Conservation (phyloP, 2,888 invertebrate genomes). For the Pachymerium ferrugineum region DNA sequence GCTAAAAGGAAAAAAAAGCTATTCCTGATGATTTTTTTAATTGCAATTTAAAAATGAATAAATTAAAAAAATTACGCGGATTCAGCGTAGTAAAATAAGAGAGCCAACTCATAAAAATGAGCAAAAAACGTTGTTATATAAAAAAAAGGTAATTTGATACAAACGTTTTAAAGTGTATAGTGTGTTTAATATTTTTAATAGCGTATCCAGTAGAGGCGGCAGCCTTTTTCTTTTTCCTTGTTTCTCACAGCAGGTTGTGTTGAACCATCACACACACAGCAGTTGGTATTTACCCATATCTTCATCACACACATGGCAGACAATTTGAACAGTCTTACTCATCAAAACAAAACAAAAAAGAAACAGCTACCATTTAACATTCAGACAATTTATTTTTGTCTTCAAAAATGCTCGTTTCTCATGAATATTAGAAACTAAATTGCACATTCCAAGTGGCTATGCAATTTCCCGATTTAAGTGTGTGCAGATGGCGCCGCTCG, state of each 20-base stretch:
- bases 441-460: no score
- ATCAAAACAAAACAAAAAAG: not conserved
- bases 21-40: no score
- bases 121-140: not conserved
- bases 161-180: not conserved
- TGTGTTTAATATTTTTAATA: not conserved
- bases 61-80: no score
- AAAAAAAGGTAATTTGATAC: not conserved
- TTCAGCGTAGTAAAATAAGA: not conserved
- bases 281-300: constrained; percentile 21
- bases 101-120: not conserved
- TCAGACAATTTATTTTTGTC: not conserved
- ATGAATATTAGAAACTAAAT: no score
- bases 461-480: no score
- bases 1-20: no score
- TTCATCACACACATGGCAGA: constrained; percentile 9
- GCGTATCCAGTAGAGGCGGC: constrained; percentile 2
- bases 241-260: not conserved
- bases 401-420: not conserved
- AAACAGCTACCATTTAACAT: not conserved
- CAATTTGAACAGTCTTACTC: not conserved
- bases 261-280: not conserved
- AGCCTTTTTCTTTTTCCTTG: not conserved
- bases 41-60: no score
- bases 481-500: no score